These are phyloP conservation scores for Epicauta chinensis DNA, from an alignment of 1,140 invertebrate species.

Conservation along the genomic window DNA sequence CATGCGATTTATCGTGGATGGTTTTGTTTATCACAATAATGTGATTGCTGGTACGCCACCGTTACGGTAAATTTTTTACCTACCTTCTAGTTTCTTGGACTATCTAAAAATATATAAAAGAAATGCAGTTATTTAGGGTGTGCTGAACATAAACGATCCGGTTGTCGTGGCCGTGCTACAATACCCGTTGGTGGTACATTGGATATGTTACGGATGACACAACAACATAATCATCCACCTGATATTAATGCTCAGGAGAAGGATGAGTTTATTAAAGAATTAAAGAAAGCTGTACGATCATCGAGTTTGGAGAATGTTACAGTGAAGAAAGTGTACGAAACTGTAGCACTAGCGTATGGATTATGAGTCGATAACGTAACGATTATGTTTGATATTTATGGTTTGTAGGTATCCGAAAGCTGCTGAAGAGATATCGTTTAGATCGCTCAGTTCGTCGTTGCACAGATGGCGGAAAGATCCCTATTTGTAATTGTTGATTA, in stretches of 20 bases:
- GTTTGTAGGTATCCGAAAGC: slow-evolving; percentile 28
- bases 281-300: slow-evolving; percentile 23
- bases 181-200: slow-evolving; percentile 24
- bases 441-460: slow-evolving; percentile 28
- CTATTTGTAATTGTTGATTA: slow-evolving; percentile 6
- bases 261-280: slow-evolving; percentile 24
- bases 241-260: slow-evolving; percentile 30
- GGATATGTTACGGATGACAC: slow-evolving; percentile 24
- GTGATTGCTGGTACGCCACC: slow-evolving; percentile 29
- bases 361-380: background rate
- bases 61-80: slow-evolving; percentile 34
- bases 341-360: slow-evolving; percentile 30
- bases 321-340: slow-evolving; percentile 32
- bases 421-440: slow-evolving; percentile 27
- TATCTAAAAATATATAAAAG: no score
- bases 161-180: slow-evolving; percentile 30
- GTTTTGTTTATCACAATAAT: slow-evolving; percentile 34
- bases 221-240: slow-evolving; percentile 32
- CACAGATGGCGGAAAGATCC: slow-evolving; percentile 27
- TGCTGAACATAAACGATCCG: slow-evolving; percentile 26
- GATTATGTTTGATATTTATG: background rate
- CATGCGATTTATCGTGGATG: slow-evolving; percentile 26
- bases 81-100: no score
- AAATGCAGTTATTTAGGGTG: slow-evolving; percentile 25
- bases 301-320: slow-evolving; percentile 20